A percentile compares a stretch with the other conserved stretches of the same genome.
Evolutionary conservation across 1,140 invertebrate species (phyloP).

Genomic region (Brachionus koreanus): DNA sequence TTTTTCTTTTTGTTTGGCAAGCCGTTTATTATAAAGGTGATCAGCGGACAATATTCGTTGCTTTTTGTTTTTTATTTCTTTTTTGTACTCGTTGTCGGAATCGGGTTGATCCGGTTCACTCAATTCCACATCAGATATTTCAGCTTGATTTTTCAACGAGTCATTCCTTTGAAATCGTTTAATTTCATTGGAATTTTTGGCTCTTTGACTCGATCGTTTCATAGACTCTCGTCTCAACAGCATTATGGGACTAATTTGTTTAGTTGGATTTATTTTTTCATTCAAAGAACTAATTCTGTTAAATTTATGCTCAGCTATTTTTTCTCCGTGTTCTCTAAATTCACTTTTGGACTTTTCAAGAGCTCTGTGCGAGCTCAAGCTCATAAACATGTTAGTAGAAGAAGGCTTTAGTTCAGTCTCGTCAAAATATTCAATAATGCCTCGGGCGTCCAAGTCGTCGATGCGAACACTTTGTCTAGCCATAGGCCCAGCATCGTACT

Average conservation of each 20-base stretch:
- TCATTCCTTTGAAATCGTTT: background rate
- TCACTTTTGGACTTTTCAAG: background rate
- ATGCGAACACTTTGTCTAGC: background rate
- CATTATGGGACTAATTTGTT: background rate
- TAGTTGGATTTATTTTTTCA: background rate
- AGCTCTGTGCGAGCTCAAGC: background rate
- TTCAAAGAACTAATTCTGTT: background rate
- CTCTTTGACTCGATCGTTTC: background rate
- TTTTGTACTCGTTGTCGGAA: background rate
- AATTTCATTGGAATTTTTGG: background rate
- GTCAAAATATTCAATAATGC: constrained; percentile 24
- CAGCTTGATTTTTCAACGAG: background rate
- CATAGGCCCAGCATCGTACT: background rate
- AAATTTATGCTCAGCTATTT: background rate
- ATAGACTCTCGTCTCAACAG: background rate
- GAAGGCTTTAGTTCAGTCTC: background rate
- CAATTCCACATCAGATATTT: background rate
- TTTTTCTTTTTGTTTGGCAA: constrained; percentile 5
- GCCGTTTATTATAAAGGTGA: background rate
- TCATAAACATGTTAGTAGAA: background rate
- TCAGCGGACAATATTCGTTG: background rate
- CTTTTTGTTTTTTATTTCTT: background rate
- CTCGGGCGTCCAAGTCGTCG: constrained; percentile 1
- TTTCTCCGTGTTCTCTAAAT: background rate
- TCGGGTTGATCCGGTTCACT: background rate